Conservation (phyloP, 2,797 vertebrate species). For the Hybognathus amarus region DNA sequence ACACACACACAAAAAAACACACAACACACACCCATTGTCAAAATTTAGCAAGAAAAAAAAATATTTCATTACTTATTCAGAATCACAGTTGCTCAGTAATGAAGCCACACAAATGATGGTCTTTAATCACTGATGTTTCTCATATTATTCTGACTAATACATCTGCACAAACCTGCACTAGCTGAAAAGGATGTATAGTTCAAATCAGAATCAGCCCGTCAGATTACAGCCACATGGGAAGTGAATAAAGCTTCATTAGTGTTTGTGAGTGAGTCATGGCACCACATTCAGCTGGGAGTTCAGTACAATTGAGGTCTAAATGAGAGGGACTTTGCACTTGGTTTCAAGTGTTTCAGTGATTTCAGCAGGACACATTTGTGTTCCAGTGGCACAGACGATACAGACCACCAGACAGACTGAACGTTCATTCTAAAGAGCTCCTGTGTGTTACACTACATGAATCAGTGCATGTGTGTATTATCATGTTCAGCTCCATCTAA, state of each 20-base stretch:
- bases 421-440: not conserved
- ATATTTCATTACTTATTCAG: conserved; percentile 56
- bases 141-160: not conserved
- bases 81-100: conserved; percentile 26
- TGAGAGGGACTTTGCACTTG: not conserved
- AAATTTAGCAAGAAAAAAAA: conserved; percentile 11
- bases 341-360: conserved; percentile 1
- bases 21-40: too few species aligned
- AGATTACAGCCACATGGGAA: not conserved
- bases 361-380: not conserved
- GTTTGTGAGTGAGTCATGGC: not conserved
- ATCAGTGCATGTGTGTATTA: conserved; percentile 3
- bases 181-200: not conserved
- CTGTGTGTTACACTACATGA: not conserved
- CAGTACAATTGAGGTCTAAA: not conserved
- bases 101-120: conserved; percentile 2
- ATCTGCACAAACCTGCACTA: not conserved
- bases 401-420: not conserved
- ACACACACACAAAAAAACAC: too few species aligned
- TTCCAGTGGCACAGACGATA: not conserved
- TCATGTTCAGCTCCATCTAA: not conserved
- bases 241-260: conserved; percentile 12
- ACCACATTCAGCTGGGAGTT: not conserved
- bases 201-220: not conserved
- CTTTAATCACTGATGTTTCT: conserved; percentile 10